A percentile compares a stretch with the other conserved stretches of the same genome.
Conservation (phyloP, 92 coral and sea anemone genomes). For the Pocillopora grandis region DNA sequence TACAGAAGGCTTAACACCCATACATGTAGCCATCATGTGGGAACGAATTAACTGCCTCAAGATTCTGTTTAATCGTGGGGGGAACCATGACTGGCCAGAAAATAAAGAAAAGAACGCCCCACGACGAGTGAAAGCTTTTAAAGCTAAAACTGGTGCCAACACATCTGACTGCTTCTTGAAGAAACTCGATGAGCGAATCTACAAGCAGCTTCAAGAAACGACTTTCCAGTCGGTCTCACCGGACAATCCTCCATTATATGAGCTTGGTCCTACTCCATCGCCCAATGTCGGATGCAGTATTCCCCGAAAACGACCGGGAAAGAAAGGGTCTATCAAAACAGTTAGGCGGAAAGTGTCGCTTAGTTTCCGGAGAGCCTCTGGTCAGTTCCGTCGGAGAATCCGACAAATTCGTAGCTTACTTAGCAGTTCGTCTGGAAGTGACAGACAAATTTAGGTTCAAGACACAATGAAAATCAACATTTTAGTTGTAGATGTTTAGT, state of each 20-base stretch:
- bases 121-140: slow-evolving; percentile 60
- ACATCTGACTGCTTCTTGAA: slow-evolving; percentile 62
- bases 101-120: slow-evolving; percentile 66
- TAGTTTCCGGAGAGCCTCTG: slow-evolving; percentile 69
- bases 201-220: slow-evolving; percentile 46
- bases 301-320: slow-evolving; percentile 30
- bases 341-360: slow-evolving; percentile 54
- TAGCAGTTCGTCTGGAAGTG: slow-evolving; percentile 7
- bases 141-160: slow-evolving; percentile 66
- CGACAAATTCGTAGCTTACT: slow-evolving; percentile 43
- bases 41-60: slow-evolving; percentile 82
- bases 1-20: slow-evolving; percentile 89
- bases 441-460: neutral
- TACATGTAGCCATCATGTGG: slow-evolving; percentile 98
- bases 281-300: slow-evolving; percentile 45
- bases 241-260: slow-evolving; percentile 31
- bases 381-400: slow-evolving; percentile 61
- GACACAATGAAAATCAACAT: neutral
- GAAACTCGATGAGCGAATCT: slow-evolving; percentile 69
- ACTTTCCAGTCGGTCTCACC: slow-evolving; percentile 42
- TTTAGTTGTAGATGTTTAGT: neutral
- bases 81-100: slow-evolving; percentile 72
- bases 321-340: slow-evolving; percentile 32
- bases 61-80: slow-evolving; percentile 63
- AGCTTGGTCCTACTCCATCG: slow-evolving; percentile 7